Base-by-base conservation (phyloP, 2,888 invertebrate species). In the Stomorhina lunata region DNA sequence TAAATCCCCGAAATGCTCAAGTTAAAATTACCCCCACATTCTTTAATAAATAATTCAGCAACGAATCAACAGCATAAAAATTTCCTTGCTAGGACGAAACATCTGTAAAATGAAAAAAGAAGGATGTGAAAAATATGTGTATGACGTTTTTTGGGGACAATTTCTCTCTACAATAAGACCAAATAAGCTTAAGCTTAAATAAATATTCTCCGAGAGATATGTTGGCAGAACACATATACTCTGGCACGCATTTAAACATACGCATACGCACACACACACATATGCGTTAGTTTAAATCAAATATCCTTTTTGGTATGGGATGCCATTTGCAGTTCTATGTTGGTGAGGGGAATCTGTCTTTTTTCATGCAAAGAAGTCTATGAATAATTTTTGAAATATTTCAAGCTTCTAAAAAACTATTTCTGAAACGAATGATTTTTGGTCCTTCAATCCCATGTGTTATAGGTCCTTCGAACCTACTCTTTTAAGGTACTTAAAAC, bases 131-230 rank as follows among this genome's bases (percentile, higher is more conserved):
- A 25, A 25, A 63, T 27, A 17, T 10, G 29, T 40, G 12, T 29
- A 63, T 43, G 17, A 17, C 22, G 15, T 1, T 55, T 27, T 65
- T 37, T 55, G 17, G 25, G 3, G 53, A 7, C 32, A 78, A 53
- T n/a, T n/a, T n/a, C n/a, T n/a, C 40, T 69, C 27, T 37, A 17
- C 45, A 45, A 32, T 4, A 57, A 63, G 25, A 66, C 72, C 50
- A 68, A 59, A 50, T 61, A 73, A 72, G 48, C 59, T 50, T 40
- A 22, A 73, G 37, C 45, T 71, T 55, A 32, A 71, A 55, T 55
- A 48, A 63, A 57, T 48, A 78, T 15, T 29, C 29, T 17, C 32
- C 7, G 10, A 1, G 12, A 57, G 34, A 10, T n/a, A 12, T 29
- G 59, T n/a, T n/a, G n/a, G n/a, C n/a, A n/a, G n/a, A n/a, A 57